Evolutionary conservation across 1,140 invertebrate genomes (phyloP), one percentile per base, ranked within the genome.

Genomic region (Drosophila nigromelanica): DNA sequence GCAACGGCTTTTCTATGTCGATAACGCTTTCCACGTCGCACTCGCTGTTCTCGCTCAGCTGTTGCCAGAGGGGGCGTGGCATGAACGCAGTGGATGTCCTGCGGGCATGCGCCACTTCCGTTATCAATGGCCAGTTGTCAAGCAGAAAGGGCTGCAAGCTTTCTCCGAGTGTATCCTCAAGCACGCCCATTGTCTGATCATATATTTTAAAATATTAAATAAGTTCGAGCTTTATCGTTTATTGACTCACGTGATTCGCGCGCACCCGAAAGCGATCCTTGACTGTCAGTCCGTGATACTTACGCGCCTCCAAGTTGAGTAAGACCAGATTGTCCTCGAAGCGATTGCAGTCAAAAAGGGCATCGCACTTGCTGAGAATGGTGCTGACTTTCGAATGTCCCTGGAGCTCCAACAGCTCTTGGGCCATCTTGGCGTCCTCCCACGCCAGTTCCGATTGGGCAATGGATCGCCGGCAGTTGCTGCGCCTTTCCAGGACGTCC

Each of bases 21-120:
- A 56, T n/a, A 1, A 87, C 15, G 40, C 90, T 91, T 33, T 83
- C 59, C 0, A 91, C 81, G 51, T 91, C 90, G 43, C 90, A 91
- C 8, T 74, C 14, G 0, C 35, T 39, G 7, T 60, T 52, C 3
- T 87, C 75, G 1, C 40, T 64, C 21, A 73, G 27, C 24, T 52
- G 47, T 40, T 90, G 81, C 90, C 90, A 91, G 0, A 78, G 43
- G 0, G 75, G 78, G 7, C 69, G 77, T 6, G 68, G 27, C 42
- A 59, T 43, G 5, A 35, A n/a, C 0, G 54, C 10, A n/a, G 15
- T n/a, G 2, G 27, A 5, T 47, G 51, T 33, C 11, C 50, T 35
- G 1, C 56, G 67, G 0, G 43, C 15, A 0, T 47, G 59, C 0
- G 11, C 43, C 4, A 47, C 11, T 1, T 61, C 56, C 10, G 30